A percentile compares a stretch with the other conserved stretches of the same genome.
Conservation (phyloP, 2,888 invertebrate genomes). For the Eudemis profundana region DNA sequence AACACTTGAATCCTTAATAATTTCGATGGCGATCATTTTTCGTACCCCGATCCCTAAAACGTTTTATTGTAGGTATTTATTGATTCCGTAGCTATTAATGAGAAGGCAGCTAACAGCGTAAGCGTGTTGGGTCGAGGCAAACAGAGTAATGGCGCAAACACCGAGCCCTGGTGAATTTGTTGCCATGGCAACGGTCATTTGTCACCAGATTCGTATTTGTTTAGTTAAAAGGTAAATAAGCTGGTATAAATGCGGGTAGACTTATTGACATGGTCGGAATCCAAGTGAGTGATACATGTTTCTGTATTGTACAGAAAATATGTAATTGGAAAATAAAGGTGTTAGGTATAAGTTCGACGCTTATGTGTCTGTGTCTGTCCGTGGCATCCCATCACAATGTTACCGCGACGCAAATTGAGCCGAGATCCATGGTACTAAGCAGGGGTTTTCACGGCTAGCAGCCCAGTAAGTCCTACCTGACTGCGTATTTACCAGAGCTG, state of each 20-base stretch:
- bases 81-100: constrained; percentile 22
- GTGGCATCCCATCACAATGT: too few relatives aligned
- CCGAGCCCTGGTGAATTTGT: constrained; percentile 30
- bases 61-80: background rate
- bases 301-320: background rate
- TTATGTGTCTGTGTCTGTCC: too few relatives aligned
- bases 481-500: too few relatives aligned
- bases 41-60: background rate
- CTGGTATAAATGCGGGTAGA: constrained; percentile 7
- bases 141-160: constrained; percentile 37
- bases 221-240: constrained; percentile 34
- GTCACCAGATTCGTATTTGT: constrained; percentile 35
- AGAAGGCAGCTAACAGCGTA: constrained; percentile 22
- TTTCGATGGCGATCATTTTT: background rate
- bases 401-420: too few relatives aligned
- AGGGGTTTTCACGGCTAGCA: too few relatives aligned
- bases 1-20: too few relatives aligned
- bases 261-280: constrained; percentile 9
- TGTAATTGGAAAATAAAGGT: too few relatives aligned
- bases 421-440: too few relatives aligned
- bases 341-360: too few relatives aligned
- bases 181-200: constrained; percentile 34
- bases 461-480: too few relatives aligned
- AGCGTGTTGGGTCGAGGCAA: constrained; percentile 33
- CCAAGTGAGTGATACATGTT: background rate